Evolutionary conservation across 2,797 vertebrate species (phyloP).

Genomic region (Trachurus trachurus): DNA sequence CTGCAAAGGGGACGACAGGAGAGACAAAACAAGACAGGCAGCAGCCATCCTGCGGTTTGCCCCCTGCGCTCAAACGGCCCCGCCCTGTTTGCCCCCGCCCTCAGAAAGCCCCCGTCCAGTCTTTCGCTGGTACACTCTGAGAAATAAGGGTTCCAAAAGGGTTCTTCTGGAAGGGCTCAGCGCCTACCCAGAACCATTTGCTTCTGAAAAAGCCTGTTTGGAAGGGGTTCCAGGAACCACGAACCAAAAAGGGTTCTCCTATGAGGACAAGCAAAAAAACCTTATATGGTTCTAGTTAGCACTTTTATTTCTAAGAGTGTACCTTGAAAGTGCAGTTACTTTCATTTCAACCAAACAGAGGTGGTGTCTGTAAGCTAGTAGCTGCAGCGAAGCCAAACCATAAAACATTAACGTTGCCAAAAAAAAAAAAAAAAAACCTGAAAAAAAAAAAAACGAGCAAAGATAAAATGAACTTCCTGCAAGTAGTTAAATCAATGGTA

Average conservation of each 20-base stretch:
- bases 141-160: too few species aligned
- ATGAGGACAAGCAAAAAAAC: too few species aligned
- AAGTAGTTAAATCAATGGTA: background rate
- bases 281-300: too few species aligned
- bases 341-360: slow-evolving; percentile 3
- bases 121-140: slow-evolving; percentile 24
- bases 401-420: slow-evolving; percentile 1
- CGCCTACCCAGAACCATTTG: too few species aligned
- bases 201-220: too few species aligned
- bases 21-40: slow-evolving; percentile 35
- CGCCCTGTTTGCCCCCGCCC: slow-evolving; percentile 36
- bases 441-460: background rate
- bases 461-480: background rate
- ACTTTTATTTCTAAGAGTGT: too few species aligned
- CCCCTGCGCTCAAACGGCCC: slow-evolving; percentile 23
- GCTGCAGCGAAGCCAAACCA: slow-evolving; percentile 3
- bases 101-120: slow-evolving; percentile 15
- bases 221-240: too few species aligned
- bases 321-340: slow-evolving; percentile 21
- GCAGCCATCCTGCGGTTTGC: slow-evolving; percentile 62
- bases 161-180: too few species aligned
- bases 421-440: too few species aligned
- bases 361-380: slow-evolving; percentile 2
- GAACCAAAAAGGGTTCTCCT: too few species aligned
- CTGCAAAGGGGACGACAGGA: slow-evolving; percentile 40